These are phyloP conservation scores for Cydia strobilella DNA, from an alignment of 1,140 invertebrate species.

Conservation along the genomic window DNA sequence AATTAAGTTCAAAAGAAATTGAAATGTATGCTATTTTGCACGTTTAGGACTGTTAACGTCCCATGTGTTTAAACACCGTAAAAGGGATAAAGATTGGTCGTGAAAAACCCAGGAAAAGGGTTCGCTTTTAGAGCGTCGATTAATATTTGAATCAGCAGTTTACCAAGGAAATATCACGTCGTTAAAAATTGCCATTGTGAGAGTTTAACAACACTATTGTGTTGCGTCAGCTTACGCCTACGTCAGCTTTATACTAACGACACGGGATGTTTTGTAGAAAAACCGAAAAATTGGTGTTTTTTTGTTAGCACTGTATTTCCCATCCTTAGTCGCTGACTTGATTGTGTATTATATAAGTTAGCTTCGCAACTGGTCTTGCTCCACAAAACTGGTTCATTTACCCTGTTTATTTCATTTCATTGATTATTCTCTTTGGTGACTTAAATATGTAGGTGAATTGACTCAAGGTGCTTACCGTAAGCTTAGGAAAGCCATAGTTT, in stretches of 20 bases:
- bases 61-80: constrained; percentile 4
- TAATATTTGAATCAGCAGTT: constrained; percentile 21
- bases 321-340: not conserved
- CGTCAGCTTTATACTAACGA: no score
- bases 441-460: not conserved
- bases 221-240: no score
- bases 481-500: no score
- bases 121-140: not conserved
- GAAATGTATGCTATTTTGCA: no score
- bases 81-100: not conserved
- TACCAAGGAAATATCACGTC: not conserved
- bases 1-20: no score
- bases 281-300: no score
- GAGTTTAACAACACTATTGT: no score
- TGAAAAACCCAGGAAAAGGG: constrained; percentile 6
- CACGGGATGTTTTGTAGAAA: no score
- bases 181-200: not conserved
- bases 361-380: not conserved
- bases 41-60: not conserved
- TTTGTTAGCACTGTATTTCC: not conserved
- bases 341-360: not conserved
- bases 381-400: not conserved
- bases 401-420: not conserved
- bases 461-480: not conserved
- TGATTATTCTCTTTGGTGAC: not conserved